Conservation (phyloP, 2,797 vertebrate species). For the Eptatretus atami region DNA sequence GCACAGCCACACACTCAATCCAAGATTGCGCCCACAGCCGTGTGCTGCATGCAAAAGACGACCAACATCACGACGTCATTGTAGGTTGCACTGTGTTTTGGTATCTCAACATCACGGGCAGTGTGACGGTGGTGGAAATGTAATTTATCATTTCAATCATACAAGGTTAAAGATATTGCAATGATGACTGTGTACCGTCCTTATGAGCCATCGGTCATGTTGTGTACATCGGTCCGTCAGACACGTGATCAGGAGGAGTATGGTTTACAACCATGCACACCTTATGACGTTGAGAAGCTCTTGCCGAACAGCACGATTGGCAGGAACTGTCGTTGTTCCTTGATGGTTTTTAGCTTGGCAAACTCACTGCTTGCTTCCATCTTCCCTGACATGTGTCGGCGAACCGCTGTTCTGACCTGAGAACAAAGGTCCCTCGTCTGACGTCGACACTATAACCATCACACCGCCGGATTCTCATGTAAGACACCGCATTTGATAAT, state of each 20-base stretch:
- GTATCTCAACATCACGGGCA: no score
- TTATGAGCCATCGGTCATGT: no score
- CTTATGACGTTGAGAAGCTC: conserved; percentile 80
- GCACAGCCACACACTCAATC: no score
- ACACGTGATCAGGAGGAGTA: not conserved
- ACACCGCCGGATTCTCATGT: not conserved
- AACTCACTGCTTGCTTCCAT: conserved; percentile 77
- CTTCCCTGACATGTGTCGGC: conserved; percentile 92
- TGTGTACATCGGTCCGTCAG: no score
- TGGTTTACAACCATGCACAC: conserved; percentile 13
- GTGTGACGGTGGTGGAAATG: no score
- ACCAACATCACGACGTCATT: no score
- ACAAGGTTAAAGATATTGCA: no score
- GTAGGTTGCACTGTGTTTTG: no score
- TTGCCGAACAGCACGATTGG: conserved; percentile 92
- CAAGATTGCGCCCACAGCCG: no score
- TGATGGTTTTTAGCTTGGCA: conserved; percentile 60
- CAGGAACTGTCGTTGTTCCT: conserved; percentile 81
- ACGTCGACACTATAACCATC: not conserved
- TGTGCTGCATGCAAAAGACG: no score
- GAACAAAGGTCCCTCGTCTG: conserved; percentile 5
- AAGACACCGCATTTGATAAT: not conserved
- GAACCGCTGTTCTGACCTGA: conserved; percentile 81
- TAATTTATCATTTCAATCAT: no score
- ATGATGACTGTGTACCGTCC: no score